Base-by-base conservation (phyloP, 1,140 invertebrate species). In the Neuroterus valhalla region DNA sequence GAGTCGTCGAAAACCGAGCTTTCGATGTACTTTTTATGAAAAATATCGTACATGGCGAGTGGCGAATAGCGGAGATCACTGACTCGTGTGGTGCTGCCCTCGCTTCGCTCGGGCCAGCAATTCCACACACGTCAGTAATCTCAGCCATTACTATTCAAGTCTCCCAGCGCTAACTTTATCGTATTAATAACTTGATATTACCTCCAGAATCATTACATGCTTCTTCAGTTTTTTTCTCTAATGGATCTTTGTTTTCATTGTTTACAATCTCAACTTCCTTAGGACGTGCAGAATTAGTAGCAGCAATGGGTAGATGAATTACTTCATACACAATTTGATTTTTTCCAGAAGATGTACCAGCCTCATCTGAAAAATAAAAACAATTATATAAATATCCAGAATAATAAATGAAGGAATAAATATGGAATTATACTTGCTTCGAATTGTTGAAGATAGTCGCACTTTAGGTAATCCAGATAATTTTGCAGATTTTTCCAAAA, bases 321-420 rank as follows among this genome's bases (percentile, higher is more conserved):
- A 62, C 3, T 31, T 62, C 23, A 62, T 38, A 62, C 12, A 62
- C 6, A 23, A 62, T 62, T 62, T 23, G n/a, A 31, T 8, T 62
- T 4, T 31, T 12, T 31, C n/a, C 26, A 62, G 23, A 38, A 31
- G 55, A 62, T 4, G 23, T 23, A n/a, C 23, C 55, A 31, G 23
- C 55, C 0, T n/a, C 26, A 38, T 6, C 55, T 62, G 3, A n/a
- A 15, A 62, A 5, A 38, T 8, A 26, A n/a, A 4, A 15, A n/a
- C 15, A 38, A 62, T n/a, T 31, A 55, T 11, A 10, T 23, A 8
- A 23, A 21, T 21, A 6, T 10, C 93, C 43, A 91, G 6, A 19
- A 23, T 12, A 23, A 50, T 23, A 52, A 52, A 23, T 52, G 23
- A 52, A 26, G 0, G 23, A 52, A 21, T 19, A 19, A 50, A 15